Evolutionary conservation across 2,797 vertebrate genomes (phyloP).

Genomic region (Varecia variegata): DNA sequence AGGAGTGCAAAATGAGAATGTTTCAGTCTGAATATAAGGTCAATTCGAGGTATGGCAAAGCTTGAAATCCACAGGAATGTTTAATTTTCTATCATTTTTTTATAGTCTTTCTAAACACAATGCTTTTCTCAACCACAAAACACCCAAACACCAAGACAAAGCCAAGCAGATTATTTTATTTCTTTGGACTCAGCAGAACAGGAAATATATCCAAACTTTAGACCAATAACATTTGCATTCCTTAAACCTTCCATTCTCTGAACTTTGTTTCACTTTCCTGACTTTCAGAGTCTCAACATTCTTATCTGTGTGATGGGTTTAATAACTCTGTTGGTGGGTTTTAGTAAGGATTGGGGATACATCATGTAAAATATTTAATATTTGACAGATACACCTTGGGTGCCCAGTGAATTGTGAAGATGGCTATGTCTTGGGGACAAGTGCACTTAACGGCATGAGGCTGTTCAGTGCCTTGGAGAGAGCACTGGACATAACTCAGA

Average conservation of each 20-base stretch:
- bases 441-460: background rate
- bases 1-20: background rate
- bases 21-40: slow-evolving; percentile 6
- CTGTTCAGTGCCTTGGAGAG: background rate
- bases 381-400: background rate
- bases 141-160: background rate
- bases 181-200: background rate
- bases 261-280: background rate
- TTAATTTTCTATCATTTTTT: background rate
- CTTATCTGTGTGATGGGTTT: background rate
- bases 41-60: background rate
- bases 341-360: background rate
- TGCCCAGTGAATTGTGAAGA: background rate
- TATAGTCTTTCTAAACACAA: background rate
- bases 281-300: background rate
- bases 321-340: background rate
- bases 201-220: background rate
- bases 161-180: background rate
- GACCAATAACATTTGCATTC: background rate
- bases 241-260: background rate
- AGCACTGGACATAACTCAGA: background rate
- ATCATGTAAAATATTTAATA: background rate
- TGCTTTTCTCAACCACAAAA: background rate
- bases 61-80: background rate
- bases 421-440: background rate